Evolutionary conservation across 2,888 invertebrate species (phyloP), one percentile per base, ranked within the genome.

Genomic region (Drosophila pseudotakahashii): DNA sequence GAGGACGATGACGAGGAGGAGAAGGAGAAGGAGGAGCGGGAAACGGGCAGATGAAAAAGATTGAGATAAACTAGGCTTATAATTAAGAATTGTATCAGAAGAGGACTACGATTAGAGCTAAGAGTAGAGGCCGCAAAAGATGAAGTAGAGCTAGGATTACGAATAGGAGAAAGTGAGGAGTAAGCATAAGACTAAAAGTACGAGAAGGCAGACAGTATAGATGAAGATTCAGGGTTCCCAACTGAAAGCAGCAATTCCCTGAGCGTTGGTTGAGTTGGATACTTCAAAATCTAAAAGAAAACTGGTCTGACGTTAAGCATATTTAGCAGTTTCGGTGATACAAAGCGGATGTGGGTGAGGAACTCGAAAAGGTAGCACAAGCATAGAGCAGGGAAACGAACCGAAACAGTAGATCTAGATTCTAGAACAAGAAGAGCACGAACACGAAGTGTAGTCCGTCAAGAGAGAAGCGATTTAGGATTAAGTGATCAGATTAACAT

Each of bases 41-140:
- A 14, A 23, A 30, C 19, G 19, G 19, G 3, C 19, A 19, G 19
- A 19, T 3, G 19, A 19, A 3, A 19, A 3, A 32, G 32, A 48
- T 48, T 11, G 32, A 32, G 48, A 16, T 34, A 48, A 11, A 48
- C 14, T 48, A 48, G 45, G 30, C n/a, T 10, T 45, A 53, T 16
- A 11, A 19, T n/a, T 16, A 10, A 11, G 57, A 55, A 37, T 30
- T 55, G 57, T 58, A 41, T 57, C 58, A 19, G 39, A 19, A 23
- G 14, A 37, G 30, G 30, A 37, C 13, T 26, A 52, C 51, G 37
- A 57, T 26, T 16, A 26, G 54, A 13, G n/a, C 16, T 11, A 30
- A 19, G 6, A 19, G 30, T 32, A 32, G 10, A 10, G 32, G 11
- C 32, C 48, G 48, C 14, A 32, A 16, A 11, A 34, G 13, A 30